These are phyloP conservation scores for Thomomys bottae DNA, from an alignment of 2,113 vertebrate genomes.

Conservation along the genomic window DNA sequence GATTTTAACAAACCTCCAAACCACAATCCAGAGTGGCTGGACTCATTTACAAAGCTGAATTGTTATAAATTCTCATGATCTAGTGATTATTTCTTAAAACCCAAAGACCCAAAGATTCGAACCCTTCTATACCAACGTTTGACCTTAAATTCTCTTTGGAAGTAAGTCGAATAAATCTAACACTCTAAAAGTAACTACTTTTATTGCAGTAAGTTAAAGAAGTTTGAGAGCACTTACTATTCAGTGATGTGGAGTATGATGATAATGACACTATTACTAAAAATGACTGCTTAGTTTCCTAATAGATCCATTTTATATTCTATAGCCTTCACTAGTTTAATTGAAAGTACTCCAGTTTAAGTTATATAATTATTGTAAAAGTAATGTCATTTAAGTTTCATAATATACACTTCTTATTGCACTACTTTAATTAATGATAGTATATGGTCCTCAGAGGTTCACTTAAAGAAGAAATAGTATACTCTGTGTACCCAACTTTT, in stretches of 20 bases:
- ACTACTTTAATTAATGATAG: background rate
- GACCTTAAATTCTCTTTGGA: constrained; percentile 33
- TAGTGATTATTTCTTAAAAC: constrained; percentile 35
- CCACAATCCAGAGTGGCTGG: too few species aligned
- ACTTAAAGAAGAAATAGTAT: background rate
- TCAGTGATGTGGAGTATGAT: background rate
- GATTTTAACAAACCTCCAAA: too few species aligned
- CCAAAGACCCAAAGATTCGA: background rate
- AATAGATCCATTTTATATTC: constrained; percentile 11
- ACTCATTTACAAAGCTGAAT: background rate
- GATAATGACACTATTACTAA: constrained; percentile 4
- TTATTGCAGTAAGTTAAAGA: constrained; percentile 13
- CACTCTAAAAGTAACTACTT: constrained; percentile 25
- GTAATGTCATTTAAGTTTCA: constrained; percentile 47
- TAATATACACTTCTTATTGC: background rate
- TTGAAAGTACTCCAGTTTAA: constrained; percentile 32
- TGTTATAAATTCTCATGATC: background rate
- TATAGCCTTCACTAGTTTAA: constrained; percentile 32
- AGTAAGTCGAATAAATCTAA: background rate
- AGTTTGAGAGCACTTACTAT: constrained; percentile 19
- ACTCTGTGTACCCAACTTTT: background rate
- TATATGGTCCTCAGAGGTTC: background rate
- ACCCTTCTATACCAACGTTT: background rate
- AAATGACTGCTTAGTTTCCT: constrained; percentile 19
- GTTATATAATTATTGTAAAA: constrained; percentile 44